Base-by-base conservation (phyloP, 2,888 invertebrate species). In the Torymus tubicola region DNA sequence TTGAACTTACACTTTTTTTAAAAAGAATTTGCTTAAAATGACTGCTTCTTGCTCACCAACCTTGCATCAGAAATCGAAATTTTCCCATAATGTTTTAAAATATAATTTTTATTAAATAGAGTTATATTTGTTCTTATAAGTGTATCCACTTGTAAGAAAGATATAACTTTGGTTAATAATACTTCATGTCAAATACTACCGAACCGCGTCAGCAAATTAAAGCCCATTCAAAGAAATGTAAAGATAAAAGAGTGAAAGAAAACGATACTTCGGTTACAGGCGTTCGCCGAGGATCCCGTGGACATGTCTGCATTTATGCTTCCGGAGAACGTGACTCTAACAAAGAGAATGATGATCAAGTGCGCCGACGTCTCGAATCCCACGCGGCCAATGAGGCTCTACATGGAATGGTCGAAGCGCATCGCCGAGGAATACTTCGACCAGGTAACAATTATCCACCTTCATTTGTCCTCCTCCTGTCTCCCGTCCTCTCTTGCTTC, bases 351-450 rank as follows among this genome's bases (percentile, higher is more conserved):
- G 97, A 94, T 99, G 93, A 98, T 99, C 89, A 99, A 99, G 91
- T 98, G 98, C 90, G 98, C 99, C 0, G 99, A 99, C 91, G 98
- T 99, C 50, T 98, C 98, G 82, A 99, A 99, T 92, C 99, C 99
- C 0, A 96, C 97, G 2, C 92, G 99, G 79, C 98, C 98, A 0
- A 93, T 97, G 86, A 93, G 94, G 83, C 93, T 94, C 83, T 96
- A 96, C 86, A 94, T 96, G 60, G 97, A 98, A 91, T 99, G 99
- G 99, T 97, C 98, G 0, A 93, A 95, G 85, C 93, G 98, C 87
- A 99, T 99, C 84, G 98, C 99, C 0, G 98, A 99, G 89, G 99
- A 99, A 90, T 99, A 99, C 92, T 99, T 98, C 92, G 94, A 95
- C 86, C 99, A 95, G 93, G 94, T 94, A 87, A 85, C 70, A 79